These are phyloP conservation scores for Amblyopsis rosae DNA, from an alignment of 2,113 vertebrate genomes.

Conservation along the genomic window DNA sequence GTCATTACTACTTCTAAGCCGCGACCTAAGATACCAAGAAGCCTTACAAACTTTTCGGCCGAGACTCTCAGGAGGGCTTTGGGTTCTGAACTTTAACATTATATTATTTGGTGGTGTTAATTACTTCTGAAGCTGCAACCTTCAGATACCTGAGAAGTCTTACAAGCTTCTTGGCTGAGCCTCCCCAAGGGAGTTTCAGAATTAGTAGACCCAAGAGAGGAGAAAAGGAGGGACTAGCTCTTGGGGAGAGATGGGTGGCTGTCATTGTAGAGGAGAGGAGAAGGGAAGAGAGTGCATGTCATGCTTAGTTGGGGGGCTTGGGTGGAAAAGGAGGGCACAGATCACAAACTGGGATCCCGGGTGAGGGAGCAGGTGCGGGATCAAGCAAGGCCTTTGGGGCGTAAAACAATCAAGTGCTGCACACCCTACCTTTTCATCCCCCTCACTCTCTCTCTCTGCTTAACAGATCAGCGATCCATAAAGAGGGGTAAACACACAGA, in stretches of 20 bases:
- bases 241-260: not conserved
- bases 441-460: constrained; percentile 62
- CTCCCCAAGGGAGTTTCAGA: too few species aligned
- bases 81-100: too few species aligned
- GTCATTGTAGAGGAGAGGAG: constrained; percentile 14
- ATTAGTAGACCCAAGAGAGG: not conserved
- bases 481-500: constrained; percentile 98
- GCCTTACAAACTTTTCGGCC: too few species aligned
- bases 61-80: too few species aligned
- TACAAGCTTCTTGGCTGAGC: too few species aligned
- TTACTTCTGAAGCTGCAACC: too few species aligned
- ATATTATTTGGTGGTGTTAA: too few species aligned
- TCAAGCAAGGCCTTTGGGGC: constrained; percentile 96
- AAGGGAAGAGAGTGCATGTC: constrained; percentile 11
- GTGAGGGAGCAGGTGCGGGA: constrained; percentile 98
- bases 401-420: constrained; percentile 93
- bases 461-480: constrained; percentile 98
- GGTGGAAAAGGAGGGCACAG: constrained; percentile 87
- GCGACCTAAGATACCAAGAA: too few species aligned
- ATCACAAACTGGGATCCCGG: constrained; percentile 93
- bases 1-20: too few species aligned
- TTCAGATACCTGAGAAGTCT: too few species aligned
- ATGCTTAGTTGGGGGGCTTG: constrained; percentile 56
- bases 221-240: not conserved
- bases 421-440: constrained; percentile 71